Evolutionary conservation across 1,140 invertebrate species (phyloP).

Genomic region (Contarinia nasturtii): DNA sequence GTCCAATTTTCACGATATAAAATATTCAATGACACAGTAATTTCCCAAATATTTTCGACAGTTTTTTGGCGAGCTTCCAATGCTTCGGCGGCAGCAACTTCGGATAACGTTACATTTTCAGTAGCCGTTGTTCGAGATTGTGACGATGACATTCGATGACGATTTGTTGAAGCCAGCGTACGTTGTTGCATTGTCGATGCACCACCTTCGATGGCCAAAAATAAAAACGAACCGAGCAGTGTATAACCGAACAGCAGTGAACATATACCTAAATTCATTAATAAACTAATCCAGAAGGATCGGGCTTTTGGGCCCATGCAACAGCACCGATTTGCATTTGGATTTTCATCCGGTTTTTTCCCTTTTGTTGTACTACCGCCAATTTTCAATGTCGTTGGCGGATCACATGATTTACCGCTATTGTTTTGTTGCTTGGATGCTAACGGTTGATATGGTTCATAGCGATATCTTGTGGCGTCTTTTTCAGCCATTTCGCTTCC

Average conservation of each 20-base stretch:
- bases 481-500: slow-evolving; percentile 9
- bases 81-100: slow-evolving; percentile 11
- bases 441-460: slow-evolving; percentile 17
- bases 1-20: slow-evolving; percentile 93
- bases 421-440: slow-evolving; percentile 22
- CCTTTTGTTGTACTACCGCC: slow-evolving; percentile 11
- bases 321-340: slow-evolving; percentile 7
- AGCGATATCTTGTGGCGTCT: slow-evolving; percentile 16
- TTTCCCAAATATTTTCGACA: slow-evolving; percentile 84
- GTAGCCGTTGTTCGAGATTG: slow-evolving; percentile 4
- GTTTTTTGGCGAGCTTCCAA: slow-evolving; percentile 45
- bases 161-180: slow-evolving; percentile 37
- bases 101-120: slow-evolving; percentile 12
- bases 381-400: neutral
- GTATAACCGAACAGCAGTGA: slow-evolving; percentile 75
- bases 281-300: slow-evolving; percentile 35
- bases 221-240: slow-evolving; percentile 75
- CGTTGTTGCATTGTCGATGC: slow-evolving; percentile 41
- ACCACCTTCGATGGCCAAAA: slow-evolving; percentile 71
- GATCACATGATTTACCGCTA: slow-evolving; percentile 24
- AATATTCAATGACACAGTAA: slow-evolving; percentile 83
- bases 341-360: slow-evolving; percentile 14
- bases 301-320: slow-evolving; percentile 5
- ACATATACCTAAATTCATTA: slow-evolving; percentile 78
- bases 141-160: slow-evolving; percentile 8